Percentiles rank a stretch among this genome's conserved stretches.
Conservation (phyloP, 2,888 invertebrate species). For the Acanthosepion esculentum region DNA sequence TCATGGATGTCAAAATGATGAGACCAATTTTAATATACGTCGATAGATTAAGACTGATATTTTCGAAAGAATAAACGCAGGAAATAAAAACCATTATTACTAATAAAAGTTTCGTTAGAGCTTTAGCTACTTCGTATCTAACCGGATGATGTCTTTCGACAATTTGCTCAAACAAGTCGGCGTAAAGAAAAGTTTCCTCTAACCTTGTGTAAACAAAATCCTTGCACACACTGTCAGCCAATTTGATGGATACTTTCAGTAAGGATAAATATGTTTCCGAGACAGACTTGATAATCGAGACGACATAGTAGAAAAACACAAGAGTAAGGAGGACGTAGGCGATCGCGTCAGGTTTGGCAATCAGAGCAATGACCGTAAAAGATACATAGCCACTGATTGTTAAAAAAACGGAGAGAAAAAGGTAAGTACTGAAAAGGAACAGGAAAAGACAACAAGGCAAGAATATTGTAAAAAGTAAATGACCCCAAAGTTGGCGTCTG, state of each 20-base stretch:
- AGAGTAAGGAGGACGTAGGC: neutral
- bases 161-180: neutral
- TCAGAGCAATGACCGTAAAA: neutral
- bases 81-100: neutral
- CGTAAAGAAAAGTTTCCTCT: neutral
- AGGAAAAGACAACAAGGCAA: neutral
- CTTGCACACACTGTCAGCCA: neutral
- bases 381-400: neutral
- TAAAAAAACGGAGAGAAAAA: neutral
- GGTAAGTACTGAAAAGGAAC: neutral
- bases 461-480: neutral
- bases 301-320: neutral
- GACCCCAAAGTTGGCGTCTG: neutral
- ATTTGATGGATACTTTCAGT: neutral
- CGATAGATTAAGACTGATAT: neutral
- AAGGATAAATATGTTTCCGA: neutral
- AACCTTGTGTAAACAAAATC: constrained; percentile 38
- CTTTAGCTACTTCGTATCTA: neutral
- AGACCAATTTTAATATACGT: neutral
- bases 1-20: neutral
- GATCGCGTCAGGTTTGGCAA: constrained; percentile 6
- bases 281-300: neutral
- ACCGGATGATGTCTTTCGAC: neutral
- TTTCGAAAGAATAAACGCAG: neutral
- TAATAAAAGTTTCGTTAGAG: neutral